Conservation (phyloP, 2,888 invertebrate species). For the Dasysyrphus albostriatus region DNA sequence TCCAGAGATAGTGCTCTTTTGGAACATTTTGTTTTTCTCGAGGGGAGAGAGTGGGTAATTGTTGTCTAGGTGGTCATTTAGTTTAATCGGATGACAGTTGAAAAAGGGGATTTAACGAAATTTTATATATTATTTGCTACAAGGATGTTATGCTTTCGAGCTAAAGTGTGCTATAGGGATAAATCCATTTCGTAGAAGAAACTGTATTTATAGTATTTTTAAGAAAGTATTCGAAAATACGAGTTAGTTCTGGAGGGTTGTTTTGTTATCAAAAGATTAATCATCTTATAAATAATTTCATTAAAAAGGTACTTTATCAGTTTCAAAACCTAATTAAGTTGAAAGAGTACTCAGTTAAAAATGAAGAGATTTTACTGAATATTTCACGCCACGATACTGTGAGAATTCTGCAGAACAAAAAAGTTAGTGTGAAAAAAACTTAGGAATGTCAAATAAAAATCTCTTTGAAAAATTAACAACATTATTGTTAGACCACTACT, state of each 20-base stretch:
- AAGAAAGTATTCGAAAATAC: not conserved
- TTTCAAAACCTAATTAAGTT: no score
- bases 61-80: conserved; percentile 55
- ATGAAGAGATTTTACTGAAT: no score
- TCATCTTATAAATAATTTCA: not conserved
- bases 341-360: no score
- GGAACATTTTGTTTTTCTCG: conserved; percentile 2
- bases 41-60: conserved; percentile 40
- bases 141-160: not conserved
- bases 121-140: not conserved
- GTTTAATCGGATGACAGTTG: conserved; percentile 49
- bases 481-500: no score
- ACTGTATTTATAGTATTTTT: not conserved
- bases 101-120: conserved; percentile 42
- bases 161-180: not conserved
- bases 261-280: not conserved
- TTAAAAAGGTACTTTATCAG: not conserved
- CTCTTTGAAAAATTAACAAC: no score
- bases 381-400: no score
- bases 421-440: no score
- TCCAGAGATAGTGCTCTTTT: conserved; percentile 3
- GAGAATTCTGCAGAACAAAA: no score
- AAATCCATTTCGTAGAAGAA: not conserved
- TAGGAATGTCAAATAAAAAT: no score
- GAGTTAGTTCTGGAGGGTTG: not conserved